Evolutionary conservation across 2,113 vertebrate species (phyloP).

Genomic region (Oncorhynchus keta): DNA sequence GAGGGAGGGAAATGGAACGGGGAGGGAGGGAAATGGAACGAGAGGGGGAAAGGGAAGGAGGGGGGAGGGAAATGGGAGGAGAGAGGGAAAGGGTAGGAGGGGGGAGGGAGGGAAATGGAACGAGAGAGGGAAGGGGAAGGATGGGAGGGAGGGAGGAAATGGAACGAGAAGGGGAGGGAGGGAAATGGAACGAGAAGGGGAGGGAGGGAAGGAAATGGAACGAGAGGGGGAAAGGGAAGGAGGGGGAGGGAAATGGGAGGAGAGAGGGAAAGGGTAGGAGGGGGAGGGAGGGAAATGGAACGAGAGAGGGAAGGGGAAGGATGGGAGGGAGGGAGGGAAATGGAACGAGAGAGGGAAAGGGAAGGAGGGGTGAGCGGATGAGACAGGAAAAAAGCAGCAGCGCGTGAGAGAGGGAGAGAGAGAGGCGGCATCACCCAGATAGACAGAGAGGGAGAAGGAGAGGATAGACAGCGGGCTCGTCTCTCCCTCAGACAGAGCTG

Average conservation of each 20-base stretch:
- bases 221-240: too few relatives aligned
- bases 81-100: too few relatives aligned
- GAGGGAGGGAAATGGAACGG: too few relatives aligned
- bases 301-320: too few relatives aligned
- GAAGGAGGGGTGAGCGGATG: conserved; percentile 56
- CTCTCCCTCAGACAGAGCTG: conserved; percentile 58
- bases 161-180: conserved; percentile 36
- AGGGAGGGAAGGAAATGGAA: too few relatives aligned
- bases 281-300: fast-evolving
- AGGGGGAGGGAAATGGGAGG: too few relatives aligned
- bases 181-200: too few relatives aligned
- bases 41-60: fast-evolving
- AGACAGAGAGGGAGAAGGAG: neutral
- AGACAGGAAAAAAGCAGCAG: conserved; percentile 22
- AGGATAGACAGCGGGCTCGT: too few relatives aligned
- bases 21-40: too few relatives aligned
- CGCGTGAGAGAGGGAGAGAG: neutral
- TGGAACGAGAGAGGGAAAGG: conserved; percentile 6
- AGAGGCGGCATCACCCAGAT: neutral
- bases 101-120: conserved; percentile 22
- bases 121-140: conserved; percentile 53
- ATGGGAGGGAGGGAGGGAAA: too few relatives aligned
- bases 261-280: fast-evolving
- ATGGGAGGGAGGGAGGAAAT: conserved; percentile 47
- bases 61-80: too few relatives aligned